These are phyloP conservation scores for Calameuta pallipes DNA, from an alignment of 2,888 invertebrate species.

Conservation along the genomic window DNA sequence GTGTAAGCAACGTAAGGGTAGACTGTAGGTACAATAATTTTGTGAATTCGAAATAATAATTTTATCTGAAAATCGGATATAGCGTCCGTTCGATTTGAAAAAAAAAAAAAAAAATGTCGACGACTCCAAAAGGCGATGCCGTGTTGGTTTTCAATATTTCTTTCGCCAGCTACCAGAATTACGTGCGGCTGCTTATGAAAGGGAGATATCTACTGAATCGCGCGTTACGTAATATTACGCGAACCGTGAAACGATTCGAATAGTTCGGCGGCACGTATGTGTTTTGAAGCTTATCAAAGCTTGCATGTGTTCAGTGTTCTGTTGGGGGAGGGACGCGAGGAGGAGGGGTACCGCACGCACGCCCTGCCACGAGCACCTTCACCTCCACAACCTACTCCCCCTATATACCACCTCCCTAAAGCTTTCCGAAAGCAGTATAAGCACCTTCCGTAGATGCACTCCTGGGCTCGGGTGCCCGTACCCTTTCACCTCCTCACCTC, in stretches of 20 bases:
- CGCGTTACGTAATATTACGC: slow-evolving; percentile 56
- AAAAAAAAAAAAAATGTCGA: background rate
- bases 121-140: background rate
- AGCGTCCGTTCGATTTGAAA: background rate
- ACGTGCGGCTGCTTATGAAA: slow-evolving; percentile 44
- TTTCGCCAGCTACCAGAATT: slow-evolving; percentile 23
- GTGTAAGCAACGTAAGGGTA: background rate
- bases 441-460: slow-evolving; percentile 14
- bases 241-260: slow-evolving; percentile 54
- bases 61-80: background rate
- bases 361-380: slow-evolving; percentile 19
- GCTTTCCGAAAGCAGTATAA: background rate
- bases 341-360: slow-evolving; percentile 57
- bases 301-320: slow-evolving; percentile 61
- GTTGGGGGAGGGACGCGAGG: background rate
- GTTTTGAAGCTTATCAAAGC: slow-evolving; percentile 62
- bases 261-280: slow-evolving; percentile 49
- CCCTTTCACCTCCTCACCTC: slow-evolving; percentile 13
- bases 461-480: background rate
- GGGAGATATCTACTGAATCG: slow-evolving; percentile 47
- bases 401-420: background rate
- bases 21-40: background rate
- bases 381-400: slow-evolving; percentile 3
- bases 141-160: slow-evolving; percentile 8
- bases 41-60: background rate